A percentile compares a stretch with the other conserved stretches of the same genome.
phyloP scores from a whole-genome alignment of 1,140 invertebrate genomes.

The Stegodyphus dumicola region DNA sequence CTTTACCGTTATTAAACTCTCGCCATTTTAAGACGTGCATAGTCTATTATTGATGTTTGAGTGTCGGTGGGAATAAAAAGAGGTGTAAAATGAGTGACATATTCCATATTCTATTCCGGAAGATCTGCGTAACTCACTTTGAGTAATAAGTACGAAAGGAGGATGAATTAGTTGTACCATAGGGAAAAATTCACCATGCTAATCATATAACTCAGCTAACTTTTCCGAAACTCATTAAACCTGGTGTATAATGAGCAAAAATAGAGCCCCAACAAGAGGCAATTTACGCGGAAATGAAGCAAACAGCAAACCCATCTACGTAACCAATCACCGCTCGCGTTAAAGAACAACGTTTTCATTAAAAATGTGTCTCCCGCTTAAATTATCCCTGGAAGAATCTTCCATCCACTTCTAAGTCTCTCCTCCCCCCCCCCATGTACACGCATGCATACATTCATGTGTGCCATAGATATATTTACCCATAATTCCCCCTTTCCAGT shows the following conservation, averaged over 20 bases:
- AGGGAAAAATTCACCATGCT: too few relatives aligned
- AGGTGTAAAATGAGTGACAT: too few relatives aligned
- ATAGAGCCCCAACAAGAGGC: neutral
- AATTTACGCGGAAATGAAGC: neutral
- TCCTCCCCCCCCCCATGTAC: conserved; percentile 4
- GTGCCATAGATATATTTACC: conserved; percentile 50
- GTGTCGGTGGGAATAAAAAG: too few relatives aligned
- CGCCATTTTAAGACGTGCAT: too few relatives aligned
- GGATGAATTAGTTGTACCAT: too few relatives aligned
- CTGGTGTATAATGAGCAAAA: neutral
- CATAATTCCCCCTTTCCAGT: conserved; percentile 26
- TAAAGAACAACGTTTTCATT: conserved; percentile 60
- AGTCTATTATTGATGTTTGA: too few relatives aligned
- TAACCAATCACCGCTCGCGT: conserved; percentile 28
- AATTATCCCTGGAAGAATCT: neutral
- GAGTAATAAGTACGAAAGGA: too few relatives aligned
- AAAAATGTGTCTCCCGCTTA: conserved; percentile 29
- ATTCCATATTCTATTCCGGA: too few relatives aligned
- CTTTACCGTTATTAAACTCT: too few relatives aligned
- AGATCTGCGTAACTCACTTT: too few relatives aligned
- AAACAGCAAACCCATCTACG: neutral
- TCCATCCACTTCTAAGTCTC: conserved; percentile 2
- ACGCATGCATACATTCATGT: neutral
- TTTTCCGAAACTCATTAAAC: too few relatives aligned
- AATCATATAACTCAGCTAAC: too few relatives aligned